phyloP scores from a whole-genome alignment of 2,888 invertebrate genomes.

The Metallyticus violacea region DNA sequence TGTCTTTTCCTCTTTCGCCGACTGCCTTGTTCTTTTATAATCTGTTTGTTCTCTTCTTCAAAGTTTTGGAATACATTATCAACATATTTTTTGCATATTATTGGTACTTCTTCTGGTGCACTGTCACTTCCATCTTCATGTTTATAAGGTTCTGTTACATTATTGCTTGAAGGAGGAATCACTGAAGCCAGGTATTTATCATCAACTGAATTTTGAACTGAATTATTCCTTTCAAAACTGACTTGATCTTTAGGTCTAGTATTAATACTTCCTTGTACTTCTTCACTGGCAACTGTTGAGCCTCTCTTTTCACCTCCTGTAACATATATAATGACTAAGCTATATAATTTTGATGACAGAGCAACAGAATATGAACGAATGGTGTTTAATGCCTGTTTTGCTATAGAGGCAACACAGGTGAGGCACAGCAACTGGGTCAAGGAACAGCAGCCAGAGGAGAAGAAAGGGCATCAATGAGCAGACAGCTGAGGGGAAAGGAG shows the following conservation, averaged over 20 bases:
- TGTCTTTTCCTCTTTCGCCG: background rate
- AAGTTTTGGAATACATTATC: background rate
- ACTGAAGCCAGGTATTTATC: too few species aligned
- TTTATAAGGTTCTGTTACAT: background rate
- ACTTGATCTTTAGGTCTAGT: background rate
- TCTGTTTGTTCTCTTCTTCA: background rate
- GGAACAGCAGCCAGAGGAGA: too few species aligned
- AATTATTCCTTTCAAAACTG: background rate
- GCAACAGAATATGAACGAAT: too few species aligned
- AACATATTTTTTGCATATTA: background rate
- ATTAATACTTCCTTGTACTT: background rate
- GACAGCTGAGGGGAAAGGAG: too few species aligned
- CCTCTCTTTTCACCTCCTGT: background rate
- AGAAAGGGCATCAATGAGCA: too few species aligned
- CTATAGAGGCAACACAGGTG: too few species aligned
- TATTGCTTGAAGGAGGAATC: background rate
- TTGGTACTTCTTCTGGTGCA: slow-evolving; percentile 5
- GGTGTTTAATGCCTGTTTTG: too few species aligned
- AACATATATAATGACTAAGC: too few species aligned
- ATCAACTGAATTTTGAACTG: too few species aligned
- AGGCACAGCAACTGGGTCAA: too few species aligned
- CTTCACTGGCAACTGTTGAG: too few species aligned
- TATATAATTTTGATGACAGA: too few species aligned
- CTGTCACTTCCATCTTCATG: background rate
- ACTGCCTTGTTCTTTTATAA: background rate